Percentiles rank a stretch among this genome's conserved stretches.
Conservation (phyloP, 2,113 vertebrate genomes). For the Heteronetta atricapilla region DNA sequence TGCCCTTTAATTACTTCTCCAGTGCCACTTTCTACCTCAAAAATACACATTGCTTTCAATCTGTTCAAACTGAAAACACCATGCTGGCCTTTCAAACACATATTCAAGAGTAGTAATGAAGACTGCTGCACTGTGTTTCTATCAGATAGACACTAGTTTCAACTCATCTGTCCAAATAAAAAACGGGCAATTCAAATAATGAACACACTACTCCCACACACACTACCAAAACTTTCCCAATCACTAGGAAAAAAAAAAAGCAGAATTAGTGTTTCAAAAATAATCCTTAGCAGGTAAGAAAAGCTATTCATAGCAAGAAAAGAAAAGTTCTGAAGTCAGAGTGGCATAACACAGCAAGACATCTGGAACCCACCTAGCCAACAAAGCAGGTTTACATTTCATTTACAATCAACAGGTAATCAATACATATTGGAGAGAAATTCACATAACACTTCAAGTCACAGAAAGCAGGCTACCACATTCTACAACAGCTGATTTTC, state of each 20-base stretch:
- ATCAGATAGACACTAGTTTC: background rate
- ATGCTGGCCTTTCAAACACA: background rate
- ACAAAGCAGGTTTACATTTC: background rate
- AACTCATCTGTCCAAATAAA: background rate
- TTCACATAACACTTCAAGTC: background rate
- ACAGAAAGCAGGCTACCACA: background rate
- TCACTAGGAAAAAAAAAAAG: background rate
- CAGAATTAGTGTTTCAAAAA: background rate
- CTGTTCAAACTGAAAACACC: background rate
- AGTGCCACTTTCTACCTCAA: background rate
- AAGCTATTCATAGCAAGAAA: background rate
- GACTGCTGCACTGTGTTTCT: background rate
- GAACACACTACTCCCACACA: background rate
- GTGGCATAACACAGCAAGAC: background rate
- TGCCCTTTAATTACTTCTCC: background rate
- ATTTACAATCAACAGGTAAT: background rate
- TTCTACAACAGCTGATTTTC: background rate
- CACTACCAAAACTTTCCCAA: background rate
- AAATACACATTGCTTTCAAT: background rate
- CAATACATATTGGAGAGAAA: background rate
- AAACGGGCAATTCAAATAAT: background rate
- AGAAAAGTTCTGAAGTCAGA: background rate
- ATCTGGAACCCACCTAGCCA: background rate
- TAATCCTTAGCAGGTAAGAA: background rate
- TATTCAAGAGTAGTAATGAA: background rate